Base-by-base conservation (phyloP, 2,888 invertebrate species). In the Chloromyia formosa region DNA sequence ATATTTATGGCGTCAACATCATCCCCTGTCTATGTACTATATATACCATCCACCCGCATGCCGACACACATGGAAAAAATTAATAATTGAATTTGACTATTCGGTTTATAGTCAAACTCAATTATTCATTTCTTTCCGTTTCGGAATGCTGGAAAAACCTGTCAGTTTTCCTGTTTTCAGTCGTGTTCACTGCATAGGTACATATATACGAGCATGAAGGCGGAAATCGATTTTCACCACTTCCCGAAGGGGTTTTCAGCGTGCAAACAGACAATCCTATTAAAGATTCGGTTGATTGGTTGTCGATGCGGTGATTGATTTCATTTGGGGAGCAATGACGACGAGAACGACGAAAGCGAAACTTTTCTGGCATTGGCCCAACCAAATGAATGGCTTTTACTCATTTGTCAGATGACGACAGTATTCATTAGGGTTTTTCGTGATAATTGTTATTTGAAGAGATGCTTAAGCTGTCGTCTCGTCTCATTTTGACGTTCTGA, bases 241-340 rank as follows among this genome's bases (percentile, higher is more conserved):
- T 23, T 23, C 20, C 10, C 22, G 27, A 60, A 60, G 56, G 60
- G 60, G 22, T 20, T 60, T 23, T 60, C 23, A 60, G 27, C 60
- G 27, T 14, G 3, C 27, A 35, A 4, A 35, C 27, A 35, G 3
- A 35, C 27, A 35, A 35, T 35, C 23, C 60, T 60, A 60, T 60
- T 60, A 60, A 23, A 14, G 60, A 60, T 23, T 60, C 49, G 12
- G 60, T 60, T 23, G 23, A 60, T 60, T 60, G 22, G 23, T 23
- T 60, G 60, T 60, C 60, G 60, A 60, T 14, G 60, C 49, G 14
- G 20, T 60, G 60, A 60, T 60, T 60, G 60, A 60, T 60, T 60
- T 23, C 60, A 22, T 60, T 23, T 23, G 60, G 60, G 14, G 60
- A 22, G 49, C 12, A 49, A 35, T 35, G 27, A 35, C 7, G 27